phyloP scores from a whole-genome alignment of 1,140 invertebrate genomes.

The Polypedilum pembai region DNA sequence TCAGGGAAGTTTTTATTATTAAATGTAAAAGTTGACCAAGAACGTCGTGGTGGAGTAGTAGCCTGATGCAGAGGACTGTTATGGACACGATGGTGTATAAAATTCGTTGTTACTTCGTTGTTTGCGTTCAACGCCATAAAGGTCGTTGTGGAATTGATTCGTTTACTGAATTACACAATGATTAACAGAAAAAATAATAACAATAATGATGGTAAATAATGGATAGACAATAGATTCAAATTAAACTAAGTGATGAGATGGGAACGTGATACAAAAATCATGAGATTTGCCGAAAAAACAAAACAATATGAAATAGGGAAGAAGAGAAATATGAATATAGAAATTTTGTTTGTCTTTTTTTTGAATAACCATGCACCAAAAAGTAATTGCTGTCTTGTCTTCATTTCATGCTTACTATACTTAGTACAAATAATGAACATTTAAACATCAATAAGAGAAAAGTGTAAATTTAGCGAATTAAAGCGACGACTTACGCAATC shows the following conservation, averaged over 20 bases:
- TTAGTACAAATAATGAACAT: constrained; percentile 16
- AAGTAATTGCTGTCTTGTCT: not conserved
- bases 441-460: constrained; percentile 10
- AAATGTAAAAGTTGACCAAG: constrained; percentile 31
- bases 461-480: constrained; percentile 33
- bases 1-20: constrained; percentile 32
- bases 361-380: not conserved
- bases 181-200: constrained; percentile 8
- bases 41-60: constrained; percentile 24
- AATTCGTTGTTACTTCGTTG: constrained; percentile 24
- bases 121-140: constrained; percentile 23
- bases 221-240: not conserved
- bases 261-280: too few relatives aligned
- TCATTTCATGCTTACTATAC: constrained; percentile 15
- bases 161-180: constrained; percentile 21
- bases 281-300: not conserved
- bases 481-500: constrained; percentile 69
- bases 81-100: constrained; percentile 13
- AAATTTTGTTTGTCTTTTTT: not conserved
- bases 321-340: constrained; percentile 21
- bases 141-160: constrained; percentile 22
- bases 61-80: constrained; percentile 7
- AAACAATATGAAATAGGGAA: not conserved
- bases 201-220: constrained; percentile 13
- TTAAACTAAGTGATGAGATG: too few relatives aligned